Evolutionary conservation across 1,140 invertebrate species (phyloP), one percentile per base, ranked within the genome.

Genomic region (Phocides pigmalion): DNA sequence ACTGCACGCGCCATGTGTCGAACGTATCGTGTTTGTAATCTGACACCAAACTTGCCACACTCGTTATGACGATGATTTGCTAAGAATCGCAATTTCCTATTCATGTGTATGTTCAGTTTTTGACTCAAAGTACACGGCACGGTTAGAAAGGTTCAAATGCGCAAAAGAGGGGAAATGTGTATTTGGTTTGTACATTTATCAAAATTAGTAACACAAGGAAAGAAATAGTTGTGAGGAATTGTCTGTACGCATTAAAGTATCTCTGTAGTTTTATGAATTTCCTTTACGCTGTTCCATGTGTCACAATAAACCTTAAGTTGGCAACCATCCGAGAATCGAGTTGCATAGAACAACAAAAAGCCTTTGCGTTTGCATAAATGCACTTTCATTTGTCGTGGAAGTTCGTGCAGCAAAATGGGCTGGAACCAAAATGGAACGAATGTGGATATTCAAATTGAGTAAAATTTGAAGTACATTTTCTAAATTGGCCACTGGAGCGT

Each of bases 1-100:
- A 88, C 41, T 85, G 84, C 78, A 77, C 81, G 68, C 79, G 76
- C 77, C 85, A 83, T 81, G 74, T 85, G 85, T 65, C 68, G 53
- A 70, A 59, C 76, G 68, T 77, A 81, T 82, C 83, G 73, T 68
- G 66, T 80, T 80, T 70, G 81, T 79, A 83, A 86, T 75, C 71
- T 71, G 74, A 87, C 73, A 82, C 70, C 37, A 37, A 63, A 79
- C 68, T 76, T 82, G 74, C 76, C 75, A 68, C 70, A 56, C 64
- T 44, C 25, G 15, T 62, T 62, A 70, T 59, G 58, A 62, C 51
- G 54, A 42, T 42, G 41, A 66, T 64, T 59, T 44, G 54, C 39
- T 44, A 56, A 44, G 11, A 54, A 56, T 58, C 22, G 54, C 41
- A 63, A 66, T 49, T 50, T 61, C 58, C 47, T 51, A 68, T 61